Conservation (phyloP, 1,140 invertebrate species). For the Maconellicoccus hirsutus region DNA sequence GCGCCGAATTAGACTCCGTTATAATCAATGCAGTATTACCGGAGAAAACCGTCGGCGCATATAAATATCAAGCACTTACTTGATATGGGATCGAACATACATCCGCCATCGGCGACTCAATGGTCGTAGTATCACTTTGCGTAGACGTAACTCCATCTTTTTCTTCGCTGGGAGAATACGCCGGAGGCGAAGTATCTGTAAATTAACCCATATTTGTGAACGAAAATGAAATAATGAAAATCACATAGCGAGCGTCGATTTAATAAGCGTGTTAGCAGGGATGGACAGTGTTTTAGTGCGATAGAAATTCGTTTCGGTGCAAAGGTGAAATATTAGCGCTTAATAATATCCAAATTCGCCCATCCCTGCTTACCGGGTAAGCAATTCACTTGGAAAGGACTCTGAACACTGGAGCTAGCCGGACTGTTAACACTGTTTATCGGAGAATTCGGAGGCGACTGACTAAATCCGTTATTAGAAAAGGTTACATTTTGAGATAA, state of each 20-base stretch:
- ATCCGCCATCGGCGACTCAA: slow-evolving; percentile 51
- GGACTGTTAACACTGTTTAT: slow-evolving; percentile 34
- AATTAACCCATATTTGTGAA: neutral
- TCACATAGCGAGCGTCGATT: neutral
- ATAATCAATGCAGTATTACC: neutral
- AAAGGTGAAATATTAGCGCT: neutral
- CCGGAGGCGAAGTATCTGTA: slow-evolving; percentile 84
- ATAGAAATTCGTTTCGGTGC: neutral
- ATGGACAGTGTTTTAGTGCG: neutral
- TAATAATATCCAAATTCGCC: neutral
- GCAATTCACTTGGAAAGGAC: slow-evolving; percentile 47
- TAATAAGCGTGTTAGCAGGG: neutral
- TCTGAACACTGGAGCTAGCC: slow-evolving; percentile 48
- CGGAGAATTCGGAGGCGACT: slow-evolving; percentile 31
- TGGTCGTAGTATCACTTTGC: slow-evolving; percentile 38
- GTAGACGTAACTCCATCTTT: slow-evolving; percentile 39
- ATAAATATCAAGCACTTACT: slow-evolving; percentile 34
- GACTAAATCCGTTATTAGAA: slow-evolving; percentile 52
- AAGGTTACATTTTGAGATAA: slow-evolving; percentile 95
- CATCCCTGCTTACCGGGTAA: slow-evolving; percentile 33
- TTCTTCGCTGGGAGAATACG: slow-evolving; percentile 78
- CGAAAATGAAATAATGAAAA: neutral
- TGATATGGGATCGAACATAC: slow-evolving; percentile 75
- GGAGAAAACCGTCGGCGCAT: neutral
- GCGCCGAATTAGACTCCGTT: slow-evolving; percentile 6